phyloP scores from a whole-genome alignment of 2,797 vertebrate species.

The Pteropus rufus region DNA sequence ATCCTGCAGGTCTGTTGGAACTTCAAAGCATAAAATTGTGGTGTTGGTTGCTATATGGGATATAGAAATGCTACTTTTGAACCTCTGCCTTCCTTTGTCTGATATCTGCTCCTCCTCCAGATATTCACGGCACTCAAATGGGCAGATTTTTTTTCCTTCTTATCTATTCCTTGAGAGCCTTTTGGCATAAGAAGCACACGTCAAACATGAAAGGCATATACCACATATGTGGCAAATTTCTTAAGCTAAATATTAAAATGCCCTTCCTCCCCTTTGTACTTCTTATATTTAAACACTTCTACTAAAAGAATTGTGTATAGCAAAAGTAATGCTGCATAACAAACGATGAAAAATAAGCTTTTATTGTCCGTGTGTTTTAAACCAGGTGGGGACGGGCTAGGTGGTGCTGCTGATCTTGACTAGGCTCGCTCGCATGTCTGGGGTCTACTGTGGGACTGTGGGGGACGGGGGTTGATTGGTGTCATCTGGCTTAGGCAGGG shows the following conservation, averaged over 20 bases:
- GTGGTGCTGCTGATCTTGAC: background rate
- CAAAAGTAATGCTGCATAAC: background rate
- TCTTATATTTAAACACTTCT: background rate
- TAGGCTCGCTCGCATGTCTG: background rate
- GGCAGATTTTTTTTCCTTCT: background rate
- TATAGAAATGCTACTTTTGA: background rate
- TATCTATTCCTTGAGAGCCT: background rate
- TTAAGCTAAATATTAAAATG: background rate
- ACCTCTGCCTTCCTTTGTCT: background rate
- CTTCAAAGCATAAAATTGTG: background rate
- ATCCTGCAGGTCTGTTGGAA: background rate
- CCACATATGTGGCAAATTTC: background rate
- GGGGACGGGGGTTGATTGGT: background rate
- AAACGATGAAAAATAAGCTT: background rate
- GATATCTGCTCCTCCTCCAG: conserved; percentile 29
- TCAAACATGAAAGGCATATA: background rate
- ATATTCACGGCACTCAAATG: background rate
- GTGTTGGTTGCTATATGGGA: background rate
- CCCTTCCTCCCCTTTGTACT: background rate
- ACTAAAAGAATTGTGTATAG: background rate
- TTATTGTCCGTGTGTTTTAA: background rate
- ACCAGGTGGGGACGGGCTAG: background rate
- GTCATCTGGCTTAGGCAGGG: background rate
- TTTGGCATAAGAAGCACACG: background rate
- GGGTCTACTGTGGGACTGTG: no score